Conservation (phyloP, 2,113 vertebrate genomes). For the Athene noctua region DNA sequence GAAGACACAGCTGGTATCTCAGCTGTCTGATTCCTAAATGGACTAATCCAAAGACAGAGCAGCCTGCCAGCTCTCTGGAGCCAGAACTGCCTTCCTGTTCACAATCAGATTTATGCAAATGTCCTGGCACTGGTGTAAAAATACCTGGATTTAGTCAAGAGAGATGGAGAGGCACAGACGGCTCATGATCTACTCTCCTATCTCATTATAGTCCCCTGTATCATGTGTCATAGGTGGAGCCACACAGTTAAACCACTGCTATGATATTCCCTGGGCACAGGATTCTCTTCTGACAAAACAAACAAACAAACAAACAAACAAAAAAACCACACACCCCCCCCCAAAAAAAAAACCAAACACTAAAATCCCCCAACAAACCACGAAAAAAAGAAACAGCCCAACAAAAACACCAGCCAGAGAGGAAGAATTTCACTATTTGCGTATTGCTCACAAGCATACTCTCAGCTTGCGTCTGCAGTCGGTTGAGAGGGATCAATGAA, state of each 20-base stretch:
- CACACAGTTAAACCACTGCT: not conserved
- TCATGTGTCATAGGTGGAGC: not conserved
- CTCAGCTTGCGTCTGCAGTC: not conserved
- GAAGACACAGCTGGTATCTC: conserved; percentile 54
- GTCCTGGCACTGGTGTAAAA: not conserved
- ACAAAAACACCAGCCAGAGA: not conserved
- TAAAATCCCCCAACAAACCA: too few species aligned
- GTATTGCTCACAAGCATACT: not conserved
- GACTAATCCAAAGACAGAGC: conserved; percentile 16
- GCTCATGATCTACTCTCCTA: not conserved
- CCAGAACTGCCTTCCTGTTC: not conserved
- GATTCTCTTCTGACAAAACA: not conserved
- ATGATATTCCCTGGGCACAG: not conserved
- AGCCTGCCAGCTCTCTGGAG: conserved; percentile 1
- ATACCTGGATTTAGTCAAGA: conserved; percentile 13
- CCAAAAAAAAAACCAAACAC: too few species aligned
- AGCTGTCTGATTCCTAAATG: conserved; percentile 22
- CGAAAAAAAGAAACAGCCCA: not conserved
- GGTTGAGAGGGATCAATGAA: not conserved
- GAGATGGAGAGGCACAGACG: not conserved
- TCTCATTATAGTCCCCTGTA: not conserved
- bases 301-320: too few species aligned
- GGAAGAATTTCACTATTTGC: not conserved
- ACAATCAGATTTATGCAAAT: conserved; percentile 22
- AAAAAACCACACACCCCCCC: too few species aligned